Percentiles rank a stretch among this genome's conserved stretches.
phyloP scores from a whole-genome alignment of 1,140 invertebrate species.

The Hestina assimilis region DNA sequence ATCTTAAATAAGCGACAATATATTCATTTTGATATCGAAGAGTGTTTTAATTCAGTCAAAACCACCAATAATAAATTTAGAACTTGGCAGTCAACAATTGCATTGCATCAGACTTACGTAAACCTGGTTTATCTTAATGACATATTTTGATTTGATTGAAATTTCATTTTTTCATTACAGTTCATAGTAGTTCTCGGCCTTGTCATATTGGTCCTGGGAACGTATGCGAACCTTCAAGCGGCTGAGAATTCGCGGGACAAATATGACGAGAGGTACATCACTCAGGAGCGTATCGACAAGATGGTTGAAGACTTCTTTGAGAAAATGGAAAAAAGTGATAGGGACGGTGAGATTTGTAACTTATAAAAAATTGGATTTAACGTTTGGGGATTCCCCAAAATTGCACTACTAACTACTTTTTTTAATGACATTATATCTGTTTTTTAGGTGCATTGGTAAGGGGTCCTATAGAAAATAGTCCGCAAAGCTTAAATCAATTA shows the following conservation, averaged over 20 bases:
- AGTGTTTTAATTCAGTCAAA: no score
- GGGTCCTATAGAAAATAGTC: constrained; percentile 29
- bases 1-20: no score
- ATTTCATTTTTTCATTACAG: constrained; percentile 69
- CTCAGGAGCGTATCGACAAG: constrained; percentile 67
- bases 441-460: constrained; percentile 33
- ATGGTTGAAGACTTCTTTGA: constrained; percentile 71
- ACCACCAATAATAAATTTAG: no score
- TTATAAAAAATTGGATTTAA: no score
- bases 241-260: constrained; percentile 77
- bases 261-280: constrained; percentile 56
- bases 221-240: constrained; percentile 90
- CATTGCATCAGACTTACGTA: no score
- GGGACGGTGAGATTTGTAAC: constrained; percentile 29
- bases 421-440: constrained; percentile 2
- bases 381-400: no score
- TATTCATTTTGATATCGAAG: no score
- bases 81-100: no score
- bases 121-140: no score
- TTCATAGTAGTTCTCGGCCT: constrained; percentile 87
- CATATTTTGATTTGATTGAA: not conserved
- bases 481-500: constrained; percentile 26
- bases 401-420: constrained; percentile 11
- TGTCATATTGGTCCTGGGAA: constrained; percentile 90
- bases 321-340: constrained; percentile 44